Percentiles rank a stretch among this genome's conserved stretches.
These are phyloP conservation scores for Furcifer pardalis DNA, from an alignment of 2,797 vertebrate genomes.

Conservation along the genomic window DNA sequence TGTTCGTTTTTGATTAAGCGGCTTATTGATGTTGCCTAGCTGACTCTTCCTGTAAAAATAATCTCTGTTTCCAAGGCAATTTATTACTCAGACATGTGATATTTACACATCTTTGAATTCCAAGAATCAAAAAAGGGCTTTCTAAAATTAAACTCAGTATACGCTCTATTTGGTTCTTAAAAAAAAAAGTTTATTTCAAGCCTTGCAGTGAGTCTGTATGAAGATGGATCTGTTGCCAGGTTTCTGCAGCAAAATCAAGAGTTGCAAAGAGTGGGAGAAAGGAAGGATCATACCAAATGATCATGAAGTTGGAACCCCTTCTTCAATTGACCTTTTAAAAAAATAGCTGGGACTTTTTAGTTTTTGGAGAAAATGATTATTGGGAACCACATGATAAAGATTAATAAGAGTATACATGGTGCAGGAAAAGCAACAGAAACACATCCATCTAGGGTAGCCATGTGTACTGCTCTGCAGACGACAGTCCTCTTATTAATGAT, in stretches of 20 bases:
- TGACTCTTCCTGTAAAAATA: conserved; percentile 48
- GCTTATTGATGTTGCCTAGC: conserved; percentile 39
- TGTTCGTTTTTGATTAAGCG: conserved; percentile 58
- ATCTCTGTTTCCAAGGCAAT: conserved; percentile 33
- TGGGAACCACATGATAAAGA: neutral
- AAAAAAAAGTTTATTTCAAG: conserved; percentile 1
- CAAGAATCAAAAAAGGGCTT: conserved; percentile 28
- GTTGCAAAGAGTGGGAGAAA: neutral
- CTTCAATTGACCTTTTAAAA: neutral
- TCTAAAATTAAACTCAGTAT: conserved; percentile 10
- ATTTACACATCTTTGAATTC: conserved; percentile 49
- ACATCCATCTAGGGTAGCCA: neutral
- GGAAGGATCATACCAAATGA: neutral
- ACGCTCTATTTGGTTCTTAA: conserved; percentile 10
- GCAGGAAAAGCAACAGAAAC: neutral
- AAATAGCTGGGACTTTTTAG: neutral
- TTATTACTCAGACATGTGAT: conserved; percentile 36
- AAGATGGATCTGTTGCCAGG: conserved; percentile 31
- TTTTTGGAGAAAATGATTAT: neutral
- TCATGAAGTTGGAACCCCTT: neutral
- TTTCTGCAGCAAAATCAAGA: neutral
- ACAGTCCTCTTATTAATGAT: neutral
- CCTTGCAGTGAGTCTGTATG: conserved; percentile 13
- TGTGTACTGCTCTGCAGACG: neutral
- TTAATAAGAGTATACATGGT: neutral